Base-by-base conservation (phyloP, 2,113 vertebrate species). In the Rhinichthys klamathensis region DNA sequence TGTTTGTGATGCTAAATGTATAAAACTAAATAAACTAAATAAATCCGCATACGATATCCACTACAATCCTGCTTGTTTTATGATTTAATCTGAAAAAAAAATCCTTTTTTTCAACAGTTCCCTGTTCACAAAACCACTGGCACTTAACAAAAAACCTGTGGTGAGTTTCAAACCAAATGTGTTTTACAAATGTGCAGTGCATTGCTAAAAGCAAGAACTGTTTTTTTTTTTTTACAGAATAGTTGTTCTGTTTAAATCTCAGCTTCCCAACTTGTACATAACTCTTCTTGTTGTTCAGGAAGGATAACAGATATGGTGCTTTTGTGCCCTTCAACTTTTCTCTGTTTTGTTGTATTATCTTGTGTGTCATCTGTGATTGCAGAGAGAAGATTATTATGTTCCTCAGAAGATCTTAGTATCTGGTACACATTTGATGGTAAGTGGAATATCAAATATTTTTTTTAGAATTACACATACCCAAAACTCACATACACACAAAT, bases 391-490 rank as follows among this genome's bases (percentile, higher is more conserved):
- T 41, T 79, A 32, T 9, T 83, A 1, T 85, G 87, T 30, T 85
- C 84, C 25, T 85, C 73, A 51, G 79, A 78, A 76, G 3, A 9
- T 46, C 1, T 60, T 13, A 54, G 18, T 41, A 0, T 70, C 6
- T 87, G 83, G 83, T 87, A 84, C 72, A 73, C 83, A 2, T 82
- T 63, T 58, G 38, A 81, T 4, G 86, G 86, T 87, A 82, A 69
- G 86, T 87, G 27, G 3, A 32, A 58, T 21, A 4, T 21, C 35
- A 60, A 9, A n/a, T 30, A 32, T 25, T 30, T 30, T 60, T 27
- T 49, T 49, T 4, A 1, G 13, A 49, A 44, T 44, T 12, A 49
- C 12, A 49, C 12, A 46, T 3, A 30, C 30, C 1, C 30, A 30
- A 30, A 30, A 30, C 30, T 2, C 56, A 41, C 3, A 30, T 2